phyloP scores from a whole-genome alignment of 53 echinoderm and acorn worm genomes.

The Antedon mediterranea region DNA sequence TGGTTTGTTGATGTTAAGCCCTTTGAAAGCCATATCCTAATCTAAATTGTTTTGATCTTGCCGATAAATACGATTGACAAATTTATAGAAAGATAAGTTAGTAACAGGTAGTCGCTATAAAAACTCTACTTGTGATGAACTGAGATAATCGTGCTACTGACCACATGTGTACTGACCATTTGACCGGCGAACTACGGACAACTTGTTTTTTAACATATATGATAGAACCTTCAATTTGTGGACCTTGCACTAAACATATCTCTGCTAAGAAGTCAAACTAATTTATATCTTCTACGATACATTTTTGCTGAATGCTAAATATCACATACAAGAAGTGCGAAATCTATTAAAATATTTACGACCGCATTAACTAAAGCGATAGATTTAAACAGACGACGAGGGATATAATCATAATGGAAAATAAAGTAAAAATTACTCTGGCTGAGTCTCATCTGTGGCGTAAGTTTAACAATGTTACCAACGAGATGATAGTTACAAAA shows the following conservation, averaged over 20 bases:
- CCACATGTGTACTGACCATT: neutral
- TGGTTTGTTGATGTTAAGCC: neutral
- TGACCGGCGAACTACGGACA: neutral
- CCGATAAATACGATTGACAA: neutral
- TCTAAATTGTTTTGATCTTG: neutral
- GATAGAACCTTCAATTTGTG: too few species aligned
- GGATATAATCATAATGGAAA: conserved; percentile 30
- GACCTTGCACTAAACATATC: too few species aligned
- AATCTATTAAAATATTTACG: too few species aligned
- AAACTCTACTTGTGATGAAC: too few species aligned
- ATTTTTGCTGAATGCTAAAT: too few species aligned
- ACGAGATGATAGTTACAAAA: conserved; percentile 98
- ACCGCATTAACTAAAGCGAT: too few species aligned
- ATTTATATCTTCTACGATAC: too few species aligned
- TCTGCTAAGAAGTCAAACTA: too few species aligned
- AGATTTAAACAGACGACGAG: too few species aligned
- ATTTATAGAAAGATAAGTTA: neutral
- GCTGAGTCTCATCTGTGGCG: conserved; percentile 74
- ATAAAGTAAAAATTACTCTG: conserved; percentile 58
- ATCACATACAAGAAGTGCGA: too few species aligned
- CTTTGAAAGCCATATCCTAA: neutral
- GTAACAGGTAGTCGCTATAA: neutral
- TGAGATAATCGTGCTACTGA: neutral
- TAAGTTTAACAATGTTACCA: conserved; percentile 75
- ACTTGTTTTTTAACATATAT: too few species aligned